phyloP scores from a whole-genome alignment of 2,888 invertebrate genomes.

The Peribatodes rhomboidaria region DNA sequence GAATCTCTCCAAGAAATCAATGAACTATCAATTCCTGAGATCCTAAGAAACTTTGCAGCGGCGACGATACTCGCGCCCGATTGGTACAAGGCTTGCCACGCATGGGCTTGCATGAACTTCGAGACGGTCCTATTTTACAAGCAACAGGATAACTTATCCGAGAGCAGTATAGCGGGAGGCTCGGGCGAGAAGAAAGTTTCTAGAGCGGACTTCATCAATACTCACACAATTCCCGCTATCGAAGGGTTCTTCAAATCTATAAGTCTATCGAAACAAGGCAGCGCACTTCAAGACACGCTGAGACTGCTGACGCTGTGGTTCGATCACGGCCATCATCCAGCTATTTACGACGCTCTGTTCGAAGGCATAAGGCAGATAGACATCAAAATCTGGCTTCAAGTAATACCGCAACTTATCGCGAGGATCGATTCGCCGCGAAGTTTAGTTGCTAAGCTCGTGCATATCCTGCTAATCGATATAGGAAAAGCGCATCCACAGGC shows the following conservation, averaged over 20 bases:
- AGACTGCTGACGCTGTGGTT: slow-evolving; percentile 98
- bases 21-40: slow-evolving; percentile 91
- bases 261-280: slow-evolving; percentile 93
- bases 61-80: slow-evolving; percentile 94
- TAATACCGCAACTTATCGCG: slow-evolving; percentile 99
- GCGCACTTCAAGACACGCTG: slow-evolving; percentile 97
- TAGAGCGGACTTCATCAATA: slow-evolving; percentile 76
- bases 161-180: slow-evolving; percentile 77
- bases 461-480: slow-evolving; percentile 97
- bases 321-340: slow-evolving; percentile 97
- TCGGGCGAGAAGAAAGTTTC: slow-evolving; percentile 80
- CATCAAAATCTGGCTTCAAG: slow-evolving; percentile 99
- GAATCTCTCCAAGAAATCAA: slow-evolving; percentile 94
- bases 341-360: slow-evolving; percentile 96
- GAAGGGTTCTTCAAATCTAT: slow-evolving; percentile 98
- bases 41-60: slow-evolving; percentile 91
- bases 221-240: slow-evolving; percentile 95
- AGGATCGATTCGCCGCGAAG: slow-evolving; percentile 97
- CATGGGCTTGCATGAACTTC: slow-evolving; percentile 99
- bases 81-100: slow-evolving; percentile 99
- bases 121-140: slow-evolving; percentile 93
- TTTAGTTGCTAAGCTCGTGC: slow-evolving; percentile 96
- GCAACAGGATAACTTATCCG: slow-evolving; percentile 80
- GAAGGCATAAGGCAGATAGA: slow-evolving; percentile 97
- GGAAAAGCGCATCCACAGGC: slow-evolving; percentile 99